Conservation (phyloP, 2,113 vertebrate species). For the Plotosus lineatus region DNA sequence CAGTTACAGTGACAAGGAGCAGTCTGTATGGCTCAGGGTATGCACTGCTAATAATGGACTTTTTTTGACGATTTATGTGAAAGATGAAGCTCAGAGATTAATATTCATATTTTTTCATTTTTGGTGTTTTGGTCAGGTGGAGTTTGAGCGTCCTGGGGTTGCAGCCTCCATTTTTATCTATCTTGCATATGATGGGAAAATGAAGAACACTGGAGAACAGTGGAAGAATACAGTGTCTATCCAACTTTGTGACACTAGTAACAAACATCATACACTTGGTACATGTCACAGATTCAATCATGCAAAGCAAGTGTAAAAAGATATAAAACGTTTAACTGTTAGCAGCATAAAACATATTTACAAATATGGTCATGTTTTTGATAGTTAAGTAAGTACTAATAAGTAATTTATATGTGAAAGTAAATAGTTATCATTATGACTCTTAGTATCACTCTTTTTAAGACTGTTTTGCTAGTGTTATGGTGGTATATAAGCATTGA, state of each 20-base stretch:
- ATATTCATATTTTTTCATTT: neutral
- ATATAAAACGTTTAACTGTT: neutral
- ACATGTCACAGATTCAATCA: constrained; percentile 38
- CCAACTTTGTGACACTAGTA: constrained; percentile 74
- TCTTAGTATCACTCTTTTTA: neutral
- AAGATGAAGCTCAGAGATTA: too few relatives aligned
- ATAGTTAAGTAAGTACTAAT: neutral
- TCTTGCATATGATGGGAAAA: constrained; percentile 79
- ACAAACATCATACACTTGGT: constrained; percentile 84
- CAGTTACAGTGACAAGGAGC: constrained; percentile 63
- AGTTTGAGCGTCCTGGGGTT: constrained; percentile 80
- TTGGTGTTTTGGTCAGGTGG: constrained; percentile 72
- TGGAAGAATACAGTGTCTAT: constrained; percentile 73
- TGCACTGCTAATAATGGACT: constrained; percentile 1
- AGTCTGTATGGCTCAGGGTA: constrained; percentile 85
- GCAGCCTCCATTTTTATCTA: constrained; percentile 85
- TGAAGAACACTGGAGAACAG: constrained; percentile 61
- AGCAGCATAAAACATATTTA: neutral
- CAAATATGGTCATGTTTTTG: neutral
- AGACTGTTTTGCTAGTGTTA: neutral
- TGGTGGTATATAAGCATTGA: too few relatives aligned
- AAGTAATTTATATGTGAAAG: neutral
- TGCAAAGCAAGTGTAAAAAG: neutral
- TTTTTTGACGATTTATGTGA: too few relatives aligned
- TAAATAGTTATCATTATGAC: neutral